Evolutionary conservation across 2,113 vertebrate genomes (phyloP).

Genomic region (Lipotes vexillifer): DNA sequence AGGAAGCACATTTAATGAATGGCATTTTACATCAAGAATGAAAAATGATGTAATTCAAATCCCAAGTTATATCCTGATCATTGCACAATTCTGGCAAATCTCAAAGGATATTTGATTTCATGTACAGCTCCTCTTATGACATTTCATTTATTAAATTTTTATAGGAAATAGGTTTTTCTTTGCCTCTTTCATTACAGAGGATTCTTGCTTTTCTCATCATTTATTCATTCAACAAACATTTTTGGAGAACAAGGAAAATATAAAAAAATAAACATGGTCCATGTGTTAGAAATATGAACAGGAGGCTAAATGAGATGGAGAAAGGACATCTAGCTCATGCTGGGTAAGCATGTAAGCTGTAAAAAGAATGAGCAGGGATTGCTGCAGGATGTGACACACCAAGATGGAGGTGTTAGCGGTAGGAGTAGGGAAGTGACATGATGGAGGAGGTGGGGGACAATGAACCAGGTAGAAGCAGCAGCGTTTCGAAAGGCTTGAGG

Average conservation of each 20-base stretch:
- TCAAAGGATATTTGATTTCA: neutral
- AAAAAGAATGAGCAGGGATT: neutral
- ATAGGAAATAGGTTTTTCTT: neutral
- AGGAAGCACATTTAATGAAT: neutral
- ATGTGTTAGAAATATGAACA: neutral
- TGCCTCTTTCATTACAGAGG: neutral
- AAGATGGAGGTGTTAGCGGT: rapidly evolving
- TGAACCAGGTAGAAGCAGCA: neutral
- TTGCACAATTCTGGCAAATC: neutral
- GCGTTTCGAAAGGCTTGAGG: neutral
- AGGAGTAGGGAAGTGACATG: neutral
- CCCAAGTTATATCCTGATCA: neutral
- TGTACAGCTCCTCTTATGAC: neutral
- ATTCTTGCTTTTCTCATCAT: neutral
- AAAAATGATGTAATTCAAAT: neutral
- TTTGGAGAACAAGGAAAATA: neutral
- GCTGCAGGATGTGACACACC: neutral
- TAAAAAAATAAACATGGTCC: neutral
- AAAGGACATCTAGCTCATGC: neutral
- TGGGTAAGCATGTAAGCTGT: neutral
- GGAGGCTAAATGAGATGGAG: neutral
- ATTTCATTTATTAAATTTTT: neutral
- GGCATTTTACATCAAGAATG: neutral
- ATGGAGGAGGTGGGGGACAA: rapidly evolving
- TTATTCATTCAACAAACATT: neutral